Conservation (phyloP, 2,888 invertebrate species). For the Petrolisthes cinctipes region DNA sequence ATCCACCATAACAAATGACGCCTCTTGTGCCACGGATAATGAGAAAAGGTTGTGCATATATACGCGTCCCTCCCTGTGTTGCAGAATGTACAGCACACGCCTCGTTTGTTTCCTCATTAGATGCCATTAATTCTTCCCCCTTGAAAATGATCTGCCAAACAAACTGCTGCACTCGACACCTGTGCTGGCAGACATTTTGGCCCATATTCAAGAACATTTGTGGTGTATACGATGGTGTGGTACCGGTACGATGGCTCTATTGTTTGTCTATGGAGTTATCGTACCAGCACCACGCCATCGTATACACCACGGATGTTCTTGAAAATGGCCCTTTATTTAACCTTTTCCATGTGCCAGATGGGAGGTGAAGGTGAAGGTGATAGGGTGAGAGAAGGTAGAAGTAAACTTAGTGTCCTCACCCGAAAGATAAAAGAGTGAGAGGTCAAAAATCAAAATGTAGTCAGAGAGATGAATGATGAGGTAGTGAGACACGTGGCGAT, state of each 20-base stretch:
- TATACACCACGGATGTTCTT: too few species aligned
- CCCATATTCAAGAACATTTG: neutral
- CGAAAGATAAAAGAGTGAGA: too few species aligned
- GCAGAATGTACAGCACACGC: neutral
- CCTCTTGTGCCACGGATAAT: too few species aligned
- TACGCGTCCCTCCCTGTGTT: too few species aligned
- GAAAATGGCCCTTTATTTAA: neutral
- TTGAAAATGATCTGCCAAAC: neutral
- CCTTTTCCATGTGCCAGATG: neutral
- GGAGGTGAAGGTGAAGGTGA: neutral
- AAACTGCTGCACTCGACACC: neutral
- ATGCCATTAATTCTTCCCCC: conserved; percentile 21
- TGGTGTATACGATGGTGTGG: neutral
- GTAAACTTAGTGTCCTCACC: neutral
- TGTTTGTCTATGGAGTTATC: too few species aligned
- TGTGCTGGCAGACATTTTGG: neutral
- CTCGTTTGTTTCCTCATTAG: conserved; percentile 28
- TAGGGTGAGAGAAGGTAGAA: neutral
- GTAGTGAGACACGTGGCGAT: too few species aligned
- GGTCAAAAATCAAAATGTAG: too few species aligned
- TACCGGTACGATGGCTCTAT: neutral
- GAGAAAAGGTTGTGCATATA: too few species aligned
- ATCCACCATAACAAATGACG: too few species aligned
- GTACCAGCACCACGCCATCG: too few species aligned
- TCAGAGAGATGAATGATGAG: too few species aligned